These are phyloP conservation scores for Yponomeuta plumbellus DNA, from an alignment of 2,888 invertebrate species.

Conservation along the genomic window DNA sequence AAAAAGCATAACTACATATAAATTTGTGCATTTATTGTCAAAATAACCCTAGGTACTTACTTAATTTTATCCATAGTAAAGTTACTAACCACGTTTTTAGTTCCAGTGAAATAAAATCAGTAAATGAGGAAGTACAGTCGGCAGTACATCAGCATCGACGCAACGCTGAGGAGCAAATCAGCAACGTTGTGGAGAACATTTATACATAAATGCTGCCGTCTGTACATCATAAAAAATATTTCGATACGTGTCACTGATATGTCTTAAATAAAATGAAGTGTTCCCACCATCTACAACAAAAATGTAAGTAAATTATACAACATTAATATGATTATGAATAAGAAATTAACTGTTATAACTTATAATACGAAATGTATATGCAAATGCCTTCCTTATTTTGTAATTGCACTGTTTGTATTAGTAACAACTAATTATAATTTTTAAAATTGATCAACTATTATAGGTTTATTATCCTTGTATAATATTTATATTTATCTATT, in stretches of 20 bases:
- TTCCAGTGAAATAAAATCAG: no score
- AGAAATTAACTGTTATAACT: no score
- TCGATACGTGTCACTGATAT: no score
- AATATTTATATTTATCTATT: slow-evolving; percentile 35
- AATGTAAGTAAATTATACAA: background rate
- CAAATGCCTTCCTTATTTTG: background rate
- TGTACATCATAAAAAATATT: no score
- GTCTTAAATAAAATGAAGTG: no score
- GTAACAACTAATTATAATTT: background rate
- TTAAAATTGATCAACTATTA: slow-evolving; percentile 6
- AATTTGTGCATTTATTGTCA: slow-evolving; percentile 4
- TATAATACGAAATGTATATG: background rate
- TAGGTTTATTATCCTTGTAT: slow-evolving; percentile 31
- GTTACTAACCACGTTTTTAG: background rate
- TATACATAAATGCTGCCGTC: no score
- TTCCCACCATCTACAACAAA: no score
- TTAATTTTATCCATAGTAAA: background rate
- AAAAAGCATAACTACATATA: slow-evolving; percentile 11
- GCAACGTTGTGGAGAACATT: no score
- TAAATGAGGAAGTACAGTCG: no score
- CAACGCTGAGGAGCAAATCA: no score
- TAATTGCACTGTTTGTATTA: slow-evolving; percentile 18
- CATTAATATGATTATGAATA: no score
- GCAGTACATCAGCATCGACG: no score
- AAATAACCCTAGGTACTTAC: background rate